Evolutionary conservation across 2,113 vertebrate genomes (phyloP), one percentile per base, ranked within the genome.

Genomic region (Megaleporinus macrocephalus): DNA sequence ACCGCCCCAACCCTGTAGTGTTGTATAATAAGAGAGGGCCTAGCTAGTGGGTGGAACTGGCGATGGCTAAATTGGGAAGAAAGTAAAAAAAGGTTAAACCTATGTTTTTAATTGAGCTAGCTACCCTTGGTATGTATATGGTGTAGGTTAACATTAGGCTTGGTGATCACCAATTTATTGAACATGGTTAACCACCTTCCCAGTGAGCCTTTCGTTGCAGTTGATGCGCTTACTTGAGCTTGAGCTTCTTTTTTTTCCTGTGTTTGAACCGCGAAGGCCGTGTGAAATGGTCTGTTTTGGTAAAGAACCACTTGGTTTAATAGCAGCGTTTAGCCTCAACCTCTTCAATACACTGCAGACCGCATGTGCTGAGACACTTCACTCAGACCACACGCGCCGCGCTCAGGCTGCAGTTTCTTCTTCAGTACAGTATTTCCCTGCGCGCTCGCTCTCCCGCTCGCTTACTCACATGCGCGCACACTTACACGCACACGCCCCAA

Each of bases 401-500:
- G 36, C 16, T 74, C 20, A 24, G 44, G 22, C 18, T 61, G 0
- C 30, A 70, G 41, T 71, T 79, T 63, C 79, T 30, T 49, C 76
- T 79, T 62, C 51, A 66, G 30, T 76, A 70, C n/a, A 79, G 73
- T n/a, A 71, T 82, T 47, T 72, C 24, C n/a, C 61, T 55, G 4
- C 30, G 20, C 18, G 5, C 44, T 24, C 30, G 24, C 27, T 18
- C 27, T 36, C 83, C 49, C 81, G 9, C 41, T 44, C 41, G 33
- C 33, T 36, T 6, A 36, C 33, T 36, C 33, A 5, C 41, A 76
- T 55, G 41, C 74, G 57, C n/a, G 62, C 63, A 27, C 77, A 70
- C 63, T 29, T 47, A 57, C 83, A 87, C 87, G 87, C 86, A 88
- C 76, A 33, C 76, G 24, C 73, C 83, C 81, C 83, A 88, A 88